Conservation (phyloP, 30 jellyfish, hydroid and myxozoan species). For the Chrysaora quinquecirrha region DNA sequence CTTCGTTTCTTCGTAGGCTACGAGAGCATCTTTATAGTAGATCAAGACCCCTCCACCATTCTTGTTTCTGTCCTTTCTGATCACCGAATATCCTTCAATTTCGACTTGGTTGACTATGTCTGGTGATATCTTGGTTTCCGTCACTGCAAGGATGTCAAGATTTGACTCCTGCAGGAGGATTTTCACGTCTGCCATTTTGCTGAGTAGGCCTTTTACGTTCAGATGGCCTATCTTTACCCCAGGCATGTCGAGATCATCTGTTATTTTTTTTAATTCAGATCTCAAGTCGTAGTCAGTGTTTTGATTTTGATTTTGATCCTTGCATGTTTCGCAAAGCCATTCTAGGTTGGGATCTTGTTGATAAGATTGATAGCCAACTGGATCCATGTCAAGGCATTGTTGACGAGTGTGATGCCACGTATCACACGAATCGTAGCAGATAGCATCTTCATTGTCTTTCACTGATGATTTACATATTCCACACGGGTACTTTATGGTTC, state of each 20-base stretch:
- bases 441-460: too few species aligned
- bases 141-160: conserved; percentile 35
- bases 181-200: conserved; percentile 11
- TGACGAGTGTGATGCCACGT: too few species aligned
- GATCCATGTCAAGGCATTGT: too few species aligned
- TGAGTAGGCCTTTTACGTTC: conserved; percentile 10
- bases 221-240: neutral
- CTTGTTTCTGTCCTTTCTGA: conserved; percentile 14
- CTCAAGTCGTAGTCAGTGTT: too few species aligned
- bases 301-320: too few species aligned
- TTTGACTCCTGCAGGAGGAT: conserved; percentile 7
- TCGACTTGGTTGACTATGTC: neutral
- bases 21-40: neutral
- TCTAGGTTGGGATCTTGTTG: too few species aligned
- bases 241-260: neutral
- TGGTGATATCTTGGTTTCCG: conserved; percentile 20
- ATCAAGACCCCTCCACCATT: conserved; percentile 22
- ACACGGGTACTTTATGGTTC: too few species aligned
- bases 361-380: too few species aligned
- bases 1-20: conserved; percentile 4
- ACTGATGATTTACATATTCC: too few species aligned
- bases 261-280: too few species aligned
- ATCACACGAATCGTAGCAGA: too few species aligned
- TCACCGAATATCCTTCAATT: conserved; percentile 13
- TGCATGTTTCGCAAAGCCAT: too few species aligned